Percentiles rank a stretch among this genome's conserved stretches.
Evolutionary conservation across 1,140 invertebrate species (phyloP).

Genomic region (Drepana arcuata): DNA sequence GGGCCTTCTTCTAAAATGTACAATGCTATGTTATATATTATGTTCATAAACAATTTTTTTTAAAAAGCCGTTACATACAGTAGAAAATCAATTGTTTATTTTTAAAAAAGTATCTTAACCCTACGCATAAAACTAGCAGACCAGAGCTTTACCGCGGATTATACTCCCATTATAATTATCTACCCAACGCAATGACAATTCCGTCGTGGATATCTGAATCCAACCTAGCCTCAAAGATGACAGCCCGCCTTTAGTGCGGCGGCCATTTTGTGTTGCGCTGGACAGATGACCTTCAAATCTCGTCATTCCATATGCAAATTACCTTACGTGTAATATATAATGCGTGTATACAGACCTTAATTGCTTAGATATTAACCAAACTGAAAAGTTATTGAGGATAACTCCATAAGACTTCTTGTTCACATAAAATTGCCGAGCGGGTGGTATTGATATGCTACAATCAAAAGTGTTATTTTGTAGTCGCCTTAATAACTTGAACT

Average conservation of each 20-base stretch:
- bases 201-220: no score
- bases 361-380: no score
- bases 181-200: no score
- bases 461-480: no score
- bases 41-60: constrained; percentile 55
- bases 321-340: not conserved
- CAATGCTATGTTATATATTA: constrained; percentile 43
- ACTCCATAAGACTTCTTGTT: no score
- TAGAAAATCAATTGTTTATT: constrained; percentile 60
- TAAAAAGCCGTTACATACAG: constrained; percentile 65
- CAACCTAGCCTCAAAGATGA: no score
- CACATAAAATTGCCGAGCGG: constrained; percentile 22
- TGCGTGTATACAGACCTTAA: not conserved
- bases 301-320: not conserved
- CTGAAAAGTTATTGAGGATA: not conserved
- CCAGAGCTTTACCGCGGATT: constrained; percentile 40
- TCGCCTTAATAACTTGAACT: no score
- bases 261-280: constrained; percentile 14
- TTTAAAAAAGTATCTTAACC: constrained; percentile 63
- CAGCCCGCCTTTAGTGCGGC: no score
- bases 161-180: constrained; percentile 28
- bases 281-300: no score
- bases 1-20: constrained; percentile 39
- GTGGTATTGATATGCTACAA: constrained; percentile 23
- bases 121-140: constrained; percentile 61